These are phyloP conservation scores for Bombus superbus DNA, from an alignment of 1,140 invertebrate genomes.

Conservation along the genomic window DNA sequence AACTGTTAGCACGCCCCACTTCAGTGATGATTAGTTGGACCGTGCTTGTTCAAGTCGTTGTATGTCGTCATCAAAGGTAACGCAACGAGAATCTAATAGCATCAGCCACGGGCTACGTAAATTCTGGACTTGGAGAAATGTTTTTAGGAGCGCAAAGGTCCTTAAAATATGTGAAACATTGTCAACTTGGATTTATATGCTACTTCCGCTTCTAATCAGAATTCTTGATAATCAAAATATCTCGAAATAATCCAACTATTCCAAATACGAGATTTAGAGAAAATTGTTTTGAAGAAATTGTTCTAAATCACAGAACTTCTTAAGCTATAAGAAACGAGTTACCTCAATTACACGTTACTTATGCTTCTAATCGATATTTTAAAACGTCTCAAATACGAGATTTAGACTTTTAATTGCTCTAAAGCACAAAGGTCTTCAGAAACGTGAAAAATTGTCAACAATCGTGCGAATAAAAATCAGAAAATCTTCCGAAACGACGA, in stretches of 20 bases:
- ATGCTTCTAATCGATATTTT: not conserved
- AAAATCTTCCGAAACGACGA: not conserved
- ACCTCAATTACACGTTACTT: not conserved
- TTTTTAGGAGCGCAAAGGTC: not conserved
- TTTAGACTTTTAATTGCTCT: not conserved
- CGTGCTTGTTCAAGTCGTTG: not conserved
- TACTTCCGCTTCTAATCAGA: too few species aligned
- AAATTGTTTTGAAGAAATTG: not conserved
- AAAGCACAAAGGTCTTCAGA: not conserved
- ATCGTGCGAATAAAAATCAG: not conserved
- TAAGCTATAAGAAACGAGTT: not conserved
- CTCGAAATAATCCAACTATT: not conserved
- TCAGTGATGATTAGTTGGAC: conserved; percentile 35
- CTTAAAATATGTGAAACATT: not conserved
- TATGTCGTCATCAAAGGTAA: not conserved
- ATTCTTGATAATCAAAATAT: too few species aligned
- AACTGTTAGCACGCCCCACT: conserved; percentile 46
- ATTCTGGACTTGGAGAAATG: not conserved
- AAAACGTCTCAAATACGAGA: not conserved
- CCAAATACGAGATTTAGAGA: not conserved
- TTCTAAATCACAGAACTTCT: not conserved
- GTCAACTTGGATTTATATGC: not conserved
- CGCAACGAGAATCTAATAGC: too few species aligned
- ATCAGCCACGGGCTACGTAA: not conserved
- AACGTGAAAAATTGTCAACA: not conserved